phyloP scores from a whole-genome alignment of 2,113 vertebrate genomes.

The Dicaeum eximium region DNA sequence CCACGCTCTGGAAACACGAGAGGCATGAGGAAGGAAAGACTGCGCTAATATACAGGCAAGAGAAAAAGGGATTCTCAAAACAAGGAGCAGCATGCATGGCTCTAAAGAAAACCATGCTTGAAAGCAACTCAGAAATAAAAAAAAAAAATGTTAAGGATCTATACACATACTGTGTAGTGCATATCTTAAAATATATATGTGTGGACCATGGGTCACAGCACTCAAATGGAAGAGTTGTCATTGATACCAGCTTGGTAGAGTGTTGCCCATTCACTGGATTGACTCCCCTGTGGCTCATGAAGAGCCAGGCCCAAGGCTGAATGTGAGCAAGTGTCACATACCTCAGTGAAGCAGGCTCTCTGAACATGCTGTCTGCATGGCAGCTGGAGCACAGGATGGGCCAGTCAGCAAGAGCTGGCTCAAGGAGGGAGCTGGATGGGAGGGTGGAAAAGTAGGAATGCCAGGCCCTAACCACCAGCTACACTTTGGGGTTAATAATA shows the following conservation, averaged over 20 bases:
- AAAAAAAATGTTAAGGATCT: not conserved
- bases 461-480: not conserved
- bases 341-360: not conserved
- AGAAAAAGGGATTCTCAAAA: not conserved
- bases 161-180: not conserved
- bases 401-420: accelerated
- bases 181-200: not conserved
- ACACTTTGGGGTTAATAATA: not conserved
- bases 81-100: not conserved
- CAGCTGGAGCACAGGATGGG: not conserved
- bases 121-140: not conserved
- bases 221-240: not conserved
- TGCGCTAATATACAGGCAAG: not conserved
- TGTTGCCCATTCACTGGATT: not conserved
- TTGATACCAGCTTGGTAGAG: not conserved
- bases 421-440: not conserved
- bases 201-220: not conserved
- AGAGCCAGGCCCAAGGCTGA: not conserved
- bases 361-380: accelerated
- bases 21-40: not conserved
- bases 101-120: not conserved
- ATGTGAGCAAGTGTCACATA: not conserved
- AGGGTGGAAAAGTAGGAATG: accelerated
- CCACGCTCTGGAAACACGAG: not conserved
- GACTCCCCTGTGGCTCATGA: accelerated